Percentiles rank a stretch among this genome's conserved stretches.
Evolutionary conservation across 1,140 invertebrate genomes (phyloP).

Genomic region (Zaprionus vittiger): DNA sequence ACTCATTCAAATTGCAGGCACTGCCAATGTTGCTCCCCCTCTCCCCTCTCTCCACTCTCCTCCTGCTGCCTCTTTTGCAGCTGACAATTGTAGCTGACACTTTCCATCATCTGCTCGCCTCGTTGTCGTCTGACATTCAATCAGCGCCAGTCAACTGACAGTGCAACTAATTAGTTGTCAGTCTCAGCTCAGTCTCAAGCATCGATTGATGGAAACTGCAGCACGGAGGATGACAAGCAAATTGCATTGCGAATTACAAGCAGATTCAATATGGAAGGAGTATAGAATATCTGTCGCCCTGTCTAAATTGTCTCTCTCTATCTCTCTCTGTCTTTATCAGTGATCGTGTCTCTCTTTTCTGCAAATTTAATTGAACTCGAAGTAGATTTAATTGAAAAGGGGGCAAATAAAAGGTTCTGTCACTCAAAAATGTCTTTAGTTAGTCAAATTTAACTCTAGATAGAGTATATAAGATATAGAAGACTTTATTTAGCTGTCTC

Average conservation of each 20-base stretch:
- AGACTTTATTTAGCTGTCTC: too few relatives aligned
- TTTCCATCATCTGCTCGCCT: conserved; percentile 38
- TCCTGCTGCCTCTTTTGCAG: conserved; percentile 12
- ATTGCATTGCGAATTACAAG: conserved; percentile 23
- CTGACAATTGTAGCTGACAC: conserved; percentile 44
- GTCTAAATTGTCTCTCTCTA: neutral
- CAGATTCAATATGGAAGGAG: neutral
- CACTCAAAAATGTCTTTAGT: too few relatives aligned
- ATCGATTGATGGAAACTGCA: conserved; percentile 26
- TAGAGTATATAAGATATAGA: too few relatives aligned
- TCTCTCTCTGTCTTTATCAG: too few relatives aligned
- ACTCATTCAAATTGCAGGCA: conserved; percentile 30
- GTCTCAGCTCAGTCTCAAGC: neutral
- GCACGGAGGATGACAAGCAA: conserved; percentile 15
- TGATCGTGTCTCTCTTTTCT: neutral
- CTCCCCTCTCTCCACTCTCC: neutral
- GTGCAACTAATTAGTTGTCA: conserved; percentile 41
- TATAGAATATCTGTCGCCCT: neutral
- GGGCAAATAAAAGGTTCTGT: neutral
- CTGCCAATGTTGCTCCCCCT: neutral
- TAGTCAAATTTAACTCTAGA: too few relatives aligned
- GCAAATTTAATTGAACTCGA: neutral
- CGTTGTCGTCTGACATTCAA: conserved; percentile 10
- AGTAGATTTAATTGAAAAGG: too few relatives aligned
- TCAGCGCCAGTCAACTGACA: neutral